Evolutionary conservation across 2,888 invertebrate genomes (phyloP).

Genomic region (Epistrophella euchroma): DNA sequence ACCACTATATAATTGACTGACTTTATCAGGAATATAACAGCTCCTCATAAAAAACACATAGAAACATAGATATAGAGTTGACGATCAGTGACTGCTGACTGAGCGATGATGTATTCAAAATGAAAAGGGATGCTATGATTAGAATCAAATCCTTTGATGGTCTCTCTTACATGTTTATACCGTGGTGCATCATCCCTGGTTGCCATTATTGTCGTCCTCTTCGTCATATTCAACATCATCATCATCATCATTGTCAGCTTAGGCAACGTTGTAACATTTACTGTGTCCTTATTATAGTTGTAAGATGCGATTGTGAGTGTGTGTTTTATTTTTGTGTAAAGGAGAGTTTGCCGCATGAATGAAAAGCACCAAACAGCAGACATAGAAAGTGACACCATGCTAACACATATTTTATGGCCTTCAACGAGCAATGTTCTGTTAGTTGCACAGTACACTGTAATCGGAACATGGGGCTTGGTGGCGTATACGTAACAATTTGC

Average conservation of each 20-base stretch:
- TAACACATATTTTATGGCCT: constrained; percentile 67
- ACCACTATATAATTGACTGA: constrained; percentile 12
- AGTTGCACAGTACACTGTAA: constrained; percentile 14
- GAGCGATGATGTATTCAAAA: constrained; percentile 63
- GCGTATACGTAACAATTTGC: constrained; percentile 61
- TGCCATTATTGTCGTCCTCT: constrained; percentile 17
- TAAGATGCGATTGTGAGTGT: constrained; percentile 28
- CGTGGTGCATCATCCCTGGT: constrained; percentile 24
- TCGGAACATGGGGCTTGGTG: constrained; percentile 56
- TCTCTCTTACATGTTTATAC: constrained; percentile 43
- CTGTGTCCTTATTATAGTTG: constrained; percentile 66
- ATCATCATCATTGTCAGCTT: constrained; percentile 10
- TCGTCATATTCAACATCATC: constrained; percentile 23
- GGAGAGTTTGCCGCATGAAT: constrained; percentile 48
- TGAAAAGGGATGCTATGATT: constrained; percentile 63
- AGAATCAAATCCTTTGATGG: constrained; percentile 71
- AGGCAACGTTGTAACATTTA: constrained; percentile 50
- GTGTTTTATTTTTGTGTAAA: constrained; percentile 20
- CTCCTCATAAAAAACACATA: background rate
- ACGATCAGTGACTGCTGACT: constrained; percentile 67
- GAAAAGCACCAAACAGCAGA: constrained; percentile 54
- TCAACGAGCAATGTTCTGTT: constrained; percentile 57
- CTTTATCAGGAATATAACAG: background rate
- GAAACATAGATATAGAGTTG: background rate
- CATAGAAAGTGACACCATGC: constrained; percentile 62